Evolutionary conservation across 23 tunicate species (phyloP).

Genomic region (Halocynthia aurantium): DNA sequence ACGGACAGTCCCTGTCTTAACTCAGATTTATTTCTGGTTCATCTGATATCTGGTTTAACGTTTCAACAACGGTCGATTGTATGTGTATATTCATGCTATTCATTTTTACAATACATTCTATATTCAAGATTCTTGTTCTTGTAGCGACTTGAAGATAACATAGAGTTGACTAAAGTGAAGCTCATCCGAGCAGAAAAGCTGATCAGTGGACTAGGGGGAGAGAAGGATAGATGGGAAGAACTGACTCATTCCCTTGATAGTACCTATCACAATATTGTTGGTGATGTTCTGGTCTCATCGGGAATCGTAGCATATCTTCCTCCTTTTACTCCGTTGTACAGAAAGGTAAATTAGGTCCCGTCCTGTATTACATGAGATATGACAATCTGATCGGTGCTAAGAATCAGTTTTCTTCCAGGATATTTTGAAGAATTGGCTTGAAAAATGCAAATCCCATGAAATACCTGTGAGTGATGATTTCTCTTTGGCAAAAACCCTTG

Average conservation of each 20-base stretch:
- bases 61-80: too few species aligned
- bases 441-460: conserved; percentile 44
- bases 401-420: conserved; percentile 20
- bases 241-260: conserved; percentile 56
- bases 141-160: conserved; percentile 69
- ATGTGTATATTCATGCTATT: too few species aligned
- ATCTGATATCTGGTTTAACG: too few species aligned
- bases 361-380: not conserved
- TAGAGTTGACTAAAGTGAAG: conserved; percentile 71
- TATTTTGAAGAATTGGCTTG: conserved; percentile 56
- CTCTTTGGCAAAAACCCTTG: conserved; percentile 61
- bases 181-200: conserved; percentile 77
- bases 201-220: conserved; percentile 85
- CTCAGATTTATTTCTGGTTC: too few species aligned
- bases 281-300: conserved; percentile 83
- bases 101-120: too few species aligned
- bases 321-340: conserved; percentile 69
- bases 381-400: not conserved
- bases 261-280: conserved; percentile 82
- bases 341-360: conserved; percentile 30
- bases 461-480: conserved; percentile 83
- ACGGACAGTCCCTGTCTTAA: too few species aligned
- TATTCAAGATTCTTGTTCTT: not conserved
- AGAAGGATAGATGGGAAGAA: conserved; percentile 82
- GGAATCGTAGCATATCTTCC: conserved; percentile 79